Percentiles rank a stretch among this genome's conserved stretches.
These are phyloP conservation scores for Bombus balteatus DNA, from an alignment of 1,140 invertebrate genomes.

Conservation along the genomic window DNA sequence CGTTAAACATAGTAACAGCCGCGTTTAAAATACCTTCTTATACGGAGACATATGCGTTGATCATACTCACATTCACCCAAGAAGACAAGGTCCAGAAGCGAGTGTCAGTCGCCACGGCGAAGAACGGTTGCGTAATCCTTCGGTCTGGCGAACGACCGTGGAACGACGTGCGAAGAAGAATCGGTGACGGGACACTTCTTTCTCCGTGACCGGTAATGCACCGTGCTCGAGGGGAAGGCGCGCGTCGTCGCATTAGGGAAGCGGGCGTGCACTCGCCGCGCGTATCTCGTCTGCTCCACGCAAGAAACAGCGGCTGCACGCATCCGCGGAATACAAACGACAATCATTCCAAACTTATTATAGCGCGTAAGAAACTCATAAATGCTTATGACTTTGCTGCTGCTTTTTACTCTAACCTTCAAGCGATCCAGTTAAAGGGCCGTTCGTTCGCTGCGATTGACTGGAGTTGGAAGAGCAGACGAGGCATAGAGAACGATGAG, in stretches of 20 bases:
- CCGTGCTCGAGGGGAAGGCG: background rate
- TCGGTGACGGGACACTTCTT: constrained; percentile 42
- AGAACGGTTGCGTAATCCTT: constrained; percentile 9
- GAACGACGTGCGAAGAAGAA: constrained; percentile 37
- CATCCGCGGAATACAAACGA: constrained; percentile 57
- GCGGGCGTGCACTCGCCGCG: background rate
- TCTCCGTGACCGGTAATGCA: background rate
- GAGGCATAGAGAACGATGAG: background rate
- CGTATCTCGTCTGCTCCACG: background rate
- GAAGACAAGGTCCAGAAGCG: background rate
- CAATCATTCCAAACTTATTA: constrained; percentile 72
- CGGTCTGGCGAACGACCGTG: background rate
- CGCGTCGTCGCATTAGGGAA: background rate
- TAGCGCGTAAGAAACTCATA: constrained; percentile 70
- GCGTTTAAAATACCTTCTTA: too few relatives aligned
- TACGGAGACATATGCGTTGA: background rate
- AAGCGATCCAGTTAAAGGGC: constrained; percentile 64
- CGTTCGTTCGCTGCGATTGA: constrained; percentile 53
- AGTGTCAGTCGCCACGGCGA: background rate
- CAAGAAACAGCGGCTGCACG: constrained; percentile 30
- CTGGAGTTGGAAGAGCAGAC: constrained; percentile 5
- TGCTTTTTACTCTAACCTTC: constrained; percentile 60
- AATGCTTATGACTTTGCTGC: constrained; percentile 67
- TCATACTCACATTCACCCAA: background rate
- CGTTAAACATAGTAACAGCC: too few relatives aligned